These are phyloP conservation scores for Tetheella fluctuosa DNA, from an alignment of 2,888 invertebrate genomes.

Conservation along the genomic window DNA sequence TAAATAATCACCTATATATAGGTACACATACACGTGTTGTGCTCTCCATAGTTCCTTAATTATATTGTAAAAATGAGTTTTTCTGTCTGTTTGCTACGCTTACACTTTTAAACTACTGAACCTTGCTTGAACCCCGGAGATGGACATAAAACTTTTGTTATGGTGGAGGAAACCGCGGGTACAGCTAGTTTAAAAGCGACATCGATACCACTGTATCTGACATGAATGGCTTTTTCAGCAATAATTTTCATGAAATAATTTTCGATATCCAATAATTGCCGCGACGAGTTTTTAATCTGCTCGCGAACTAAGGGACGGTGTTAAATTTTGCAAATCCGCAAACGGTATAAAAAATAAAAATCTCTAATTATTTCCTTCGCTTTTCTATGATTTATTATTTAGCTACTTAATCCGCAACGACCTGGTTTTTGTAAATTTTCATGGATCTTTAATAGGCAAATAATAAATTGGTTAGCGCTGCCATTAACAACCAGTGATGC, in stretches of 20 bases:
- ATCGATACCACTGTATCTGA: neutral
- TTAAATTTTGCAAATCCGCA: slow-evolving; percentile 32
- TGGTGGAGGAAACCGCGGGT: neutral
- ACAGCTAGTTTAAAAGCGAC: neutral
- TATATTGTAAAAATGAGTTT: too few relatives aligned
- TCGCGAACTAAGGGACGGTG: slow-evolving; percentile 35
- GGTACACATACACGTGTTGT: too few relatives aligned
- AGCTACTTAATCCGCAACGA: too few relatives aligned
- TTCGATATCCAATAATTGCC: slow-evolving; percentile 52
- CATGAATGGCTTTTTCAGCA: slow-evolving; percentile 1
- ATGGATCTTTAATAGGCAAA: too few relatives aligned
- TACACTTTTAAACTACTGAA: too few relatives aligned
- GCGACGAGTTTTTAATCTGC: slow-evolving; percentile 44
- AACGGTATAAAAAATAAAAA: slow-evolving; percentile 28
- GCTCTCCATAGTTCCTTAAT: too few relatives aligned
- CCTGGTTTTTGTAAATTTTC: too few relatives aligned
- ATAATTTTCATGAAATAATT: slow-evolving; percentile 33
- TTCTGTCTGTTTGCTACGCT: too few relatives aligned
- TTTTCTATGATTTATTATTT: too few relatives aligned
- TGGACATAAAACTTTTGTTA: neutral
- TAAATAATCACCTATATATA: neutral
- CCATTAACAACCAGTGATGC: too few relatives aligned
- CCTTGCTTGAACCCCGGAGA: neutral
- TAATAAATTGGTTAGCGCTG: too few relatives aligned
- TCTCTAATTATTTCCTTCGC: slow-evolving; percentile 4